These are phyloP conservation scores for Drosophila demipolita DNA, from an alignment of 2,888 invertebrate genomes.

Conservation along the genomic window DNA sequence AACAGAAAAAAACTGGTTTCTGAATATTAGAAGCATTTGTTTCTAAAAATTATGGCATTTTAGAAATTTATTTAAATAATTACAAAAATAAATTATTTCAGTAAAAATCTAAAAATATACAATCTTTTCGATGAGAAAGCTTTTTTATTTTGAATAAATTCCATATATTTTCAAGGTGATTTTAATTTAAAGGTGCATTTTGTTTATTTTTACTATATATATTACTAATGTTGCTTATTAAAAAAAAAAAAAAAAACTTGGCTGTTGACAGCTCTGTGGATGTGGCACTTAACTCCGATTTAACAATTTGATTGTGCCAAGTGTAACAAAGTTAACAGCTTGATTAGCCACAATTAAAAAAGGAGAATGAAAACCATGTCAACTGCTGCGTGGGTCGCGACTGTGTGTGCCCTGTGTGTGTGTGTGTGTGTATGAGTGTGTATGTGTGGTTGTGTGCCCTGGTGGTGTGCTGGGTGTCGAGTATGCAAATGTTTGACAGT, in stretches of 20 bases:
- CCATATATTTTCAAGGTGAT: too few species aligned
- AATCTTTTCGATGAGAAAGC: too few species aligned
- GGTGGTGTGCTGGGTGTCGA: constrained; percentile 51
- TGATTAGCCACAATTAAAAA: constrained; percentile 50
- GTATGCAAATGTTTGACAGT: constrained; percentile 79
- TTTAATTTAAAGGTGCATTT: too few species aligned
- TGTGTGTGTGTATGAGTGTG: constrained; percentile 9
- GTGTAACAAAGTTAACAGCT: constrained; percentile 39
- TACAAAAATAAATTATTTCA: too few species aligned
- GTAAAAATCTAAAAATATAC: too few species aligned
- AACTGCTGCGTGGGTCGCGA: neutral
- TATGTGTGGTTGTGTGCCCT: neutral
- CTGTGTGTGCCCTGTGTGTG: constrained; percentile 7
- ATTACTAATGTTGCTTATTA: neutral
- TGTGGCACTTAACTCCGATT: neutral
- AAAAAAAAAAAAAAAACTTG: neutral
- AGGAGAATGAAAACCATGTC: neutral
- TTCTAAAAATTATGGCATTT: too few species aligned
- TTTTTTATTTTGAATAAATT: too few species aligned
- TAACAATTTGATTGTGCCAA: constrained; percentile 14
- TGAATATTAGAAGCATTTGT: too few species aligned
- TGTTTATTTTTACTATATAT: too few species aligned
- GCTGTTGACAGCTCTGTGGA: neutral
- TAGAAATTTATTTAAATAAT: too few species aligned
- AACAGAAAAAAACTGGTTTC: too few species aligned